phyloP scores from a whole-genome alignment of 2,113 vertebrate genomes.

The Eidolon helvum region DNA sequence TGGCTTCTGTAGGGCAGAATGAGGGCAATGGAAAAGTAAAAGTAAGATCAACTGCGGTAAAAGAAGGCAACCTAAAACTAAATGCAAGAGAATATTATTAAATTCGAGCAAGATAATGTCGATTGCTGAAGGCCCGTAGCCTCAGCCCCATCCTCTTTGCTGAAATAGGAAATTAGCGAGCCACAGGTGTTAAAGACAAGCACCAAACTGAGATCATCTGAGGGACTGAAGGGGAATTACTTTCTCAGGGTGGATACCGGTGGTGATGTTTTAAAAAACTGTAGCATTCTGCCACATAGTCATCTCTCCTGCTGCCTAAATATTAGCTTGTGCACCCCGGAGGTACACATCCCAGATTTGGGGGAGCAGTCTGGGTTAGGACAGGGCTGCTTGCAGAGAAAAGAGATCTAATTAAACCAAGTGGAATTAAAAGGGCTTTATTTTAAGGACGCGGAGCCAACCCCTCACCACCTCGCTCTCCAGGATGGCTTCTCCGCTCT shows the following conservation, averaged over 20 bases:
- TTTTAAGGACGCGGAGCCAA: background rate
- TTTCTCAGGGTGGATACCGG: background rate
- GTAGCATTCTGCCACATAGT: accelerated
- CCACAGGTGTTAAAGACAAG: constrained; percentile 4
- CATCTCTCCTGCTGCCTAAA: background rate
- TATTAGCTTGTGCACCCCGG: background rate
- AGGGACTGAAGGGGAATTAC: background rate
- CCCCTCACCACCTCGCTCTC: background rate
- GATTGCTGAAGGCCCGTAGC: background rate
- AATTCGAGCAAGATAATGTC: background rate
- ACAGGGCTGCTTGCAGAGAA: background rate
- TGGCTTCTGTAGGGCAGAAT: background rate
- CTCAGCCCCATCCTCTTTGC: background rate
- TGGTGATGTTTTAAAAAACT: background rate
- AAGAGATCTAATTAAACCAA: background rate
- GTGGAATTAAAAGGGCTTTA: background rate
- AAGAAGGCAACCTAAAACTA: background rate
- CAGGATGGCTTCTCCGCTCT: background rate
- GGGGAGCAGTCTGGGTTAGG: background rate
- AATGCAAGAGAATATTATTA: background rate
- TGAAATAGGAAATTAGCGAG: constrained; percentile 42
- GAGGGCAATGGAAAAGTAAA: background rate
- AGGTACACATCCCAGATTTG: background rate
- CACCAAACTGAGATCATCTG: background rate
- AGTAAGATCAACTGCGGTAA: background rate